These are phyloP conservation scores for Macroteleia sp. DNA, from an alignment of 2,888 invertebrate species.

Conservation along the genomic window DNA sequence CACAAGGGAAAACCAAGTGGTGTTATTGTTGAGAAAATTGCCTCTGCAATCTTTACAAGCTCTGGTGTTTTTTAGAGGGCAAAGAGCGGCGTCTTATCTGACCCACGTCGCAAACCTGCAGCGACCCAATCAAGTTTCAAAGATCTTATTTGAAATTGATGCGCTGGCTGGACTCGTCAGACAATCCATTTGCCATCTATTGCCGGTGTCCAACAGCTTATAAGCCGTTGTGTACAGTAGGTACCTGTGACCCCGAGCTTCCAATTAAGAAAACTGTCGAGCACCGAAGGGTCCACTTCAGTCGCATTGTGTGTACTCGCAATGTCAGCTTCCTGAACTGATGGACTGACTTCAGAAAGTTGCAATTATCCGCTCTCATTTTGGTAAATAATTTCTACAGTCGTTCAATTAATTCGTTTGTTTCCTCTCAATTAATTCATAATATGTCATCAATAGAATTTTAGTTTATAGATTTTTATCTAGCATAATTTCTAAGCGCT, in stretches of 20 bases:
- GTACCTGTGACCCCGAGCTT: constrained; percentile 42
- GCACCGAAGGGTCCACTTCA: constrained; percentile 35
- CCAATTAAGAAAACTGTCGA: constrained; percentile 60
- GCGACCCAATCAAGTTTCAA: constrained; percentile 67
- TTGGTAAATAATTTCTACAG: constrained; percentile 37
- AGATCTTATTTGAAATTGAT: constrained; percentile 69
- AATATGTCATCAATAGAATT: no score
- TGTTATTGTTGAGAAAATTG: constrained; percentile 75
- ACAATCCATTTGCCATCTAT: constrained; percentile 62
- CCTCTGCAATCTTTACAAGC: constrained; percentile 75
- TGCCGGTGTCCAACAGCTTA: constrained; percentile 45
- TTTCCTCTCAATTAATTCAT: constrained; percentile 47
- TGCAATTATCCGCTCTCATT: constrained; percentile 45
- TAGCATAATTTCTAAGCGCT: no score
- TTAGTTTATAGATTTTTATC: no score
- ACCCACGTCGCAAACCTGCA: constrained; percentile 36
- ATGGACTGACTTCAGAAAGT: constrained; percentile 32
- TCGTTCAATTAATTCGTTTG: constrained; percentile 8
- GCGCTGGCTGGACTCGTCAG: constrained; percentile 60
- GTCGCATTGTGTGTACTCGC: constrained; percentile 44
- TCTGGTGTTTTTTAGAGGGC: constrained; percentile 54
- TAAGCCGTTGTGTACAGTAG: constrained; percentile 37
- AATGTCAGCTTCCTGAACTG: constrained; percentile 47
- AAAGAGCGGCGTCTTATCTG: constrained; percentile 63
- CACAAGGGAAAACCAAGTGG: constrained; percentile 72